These are phyloP conservation scores for Mystacornis crossleyi DNA, from an alignment of 2,113 vertebrate genomes.

Conservation along the genomic window DNA sequence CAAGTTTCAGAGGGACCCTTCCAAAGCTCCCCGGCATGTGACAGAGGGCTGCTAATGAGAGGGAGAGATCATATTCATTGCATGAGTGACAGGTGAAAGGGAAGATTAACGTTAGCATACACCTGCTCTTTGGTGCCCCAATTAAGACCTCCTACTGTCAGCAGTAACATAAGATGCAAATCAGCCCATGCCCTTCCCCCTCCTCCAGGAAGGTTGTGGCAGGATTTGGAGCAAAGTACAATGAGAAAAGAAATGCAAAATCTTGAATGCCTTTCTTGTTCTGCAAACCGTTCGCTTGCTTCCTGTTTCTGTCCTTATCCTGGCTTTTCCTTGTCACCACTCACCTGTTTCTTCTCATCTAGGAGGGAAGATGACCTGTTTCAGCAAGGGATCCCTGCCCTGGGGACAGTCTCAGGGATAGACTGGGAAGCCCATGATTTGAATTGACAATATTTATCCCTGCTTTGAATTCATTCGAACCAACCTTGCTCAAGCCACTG, in stretches of 20 bases:
- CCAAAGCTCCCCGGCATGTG: conserved; percentile 58
- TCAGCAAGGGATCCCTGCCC: background rate
- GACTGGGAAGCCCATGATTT: background rate
- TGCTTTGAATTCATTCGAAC: conserved; percentile 6
- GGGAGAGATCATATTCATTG: conserved; percentile 63
- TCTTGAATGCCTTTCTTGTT: background rate
- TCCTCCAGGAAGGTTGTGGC: background rate
- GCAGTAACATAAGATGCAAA: conserved; percentile 68
- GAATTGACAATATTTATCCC: background rate
- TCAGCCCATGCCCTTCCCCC: conserved; percentile 17
- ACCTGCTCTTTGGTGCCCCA: conserved; percentile 77
- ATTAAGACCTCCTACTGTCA: conserved; percentile 77
- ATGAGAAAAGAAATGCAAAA: conserved; percentile 19
- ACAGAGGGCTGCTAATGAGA: conserved; percentile 79
- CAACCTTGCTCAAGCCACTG: background rate
- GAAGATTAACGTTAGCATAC: conserved; percentile 66
- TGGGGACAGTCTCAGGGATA: background rate
- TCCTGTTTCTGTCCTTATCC: background rate
- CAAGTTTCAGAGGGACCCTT: conserved; percentile 78
- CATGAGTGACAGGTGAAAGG: conserved; percentile 79
- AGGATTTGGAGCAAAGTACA: conserved; percentile 27
- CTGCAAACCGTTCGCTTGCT: background rate
- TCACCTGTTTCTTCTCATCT: background rate
- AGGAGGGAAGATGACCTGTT: background rate
- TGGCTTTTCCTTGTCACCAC: background rate